Conservation (phyloP, 2,113 vertebrate genomes). For the Callocephalon fimbriatum region DNA sequence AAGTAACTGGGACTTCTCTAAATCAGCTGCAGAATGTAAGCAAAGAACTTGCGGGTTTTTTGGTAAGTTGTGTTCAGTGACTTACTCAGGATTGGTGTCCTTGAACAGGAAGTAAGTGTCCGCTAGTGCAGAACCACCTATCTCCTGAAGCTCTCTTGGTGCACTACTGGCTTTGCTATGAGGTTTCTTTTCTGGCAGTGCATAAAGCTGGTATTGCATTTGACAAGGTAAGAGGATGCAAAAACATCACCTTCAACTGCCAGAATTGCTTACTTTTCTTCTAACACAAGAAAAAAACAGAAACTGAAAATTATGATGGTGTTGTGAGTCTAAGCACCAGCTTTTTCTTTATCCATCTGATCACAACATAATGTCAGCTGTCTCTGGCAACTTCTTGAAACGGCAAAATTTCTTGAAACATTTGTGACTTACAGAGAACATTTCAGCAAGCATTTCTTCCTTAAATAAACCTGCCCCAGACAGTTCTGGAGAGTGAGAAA, state of each 20-base stretch:
- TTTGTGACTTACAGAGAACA: not conserved
- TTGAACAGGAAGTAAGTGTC: not conserved
- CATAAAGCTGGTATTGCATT: not conserved
- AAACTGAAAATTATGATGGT: not conserved
- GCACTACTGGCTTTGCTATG: not conserved
- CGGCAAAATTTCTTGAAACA: not conserved
- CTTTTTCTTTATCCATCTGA: not conserved
- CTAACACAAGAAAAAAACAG: not conserved
- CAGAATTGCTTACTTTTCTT: not conserved
- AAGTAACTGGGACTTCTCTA: slow-evolving; percentile 25
- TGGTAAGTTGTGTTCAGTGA: not conserved
- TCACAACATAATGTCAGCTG: not conserved
- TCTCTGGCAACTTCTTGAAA: not conserved
- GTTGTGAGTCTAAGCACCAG: not conserved
- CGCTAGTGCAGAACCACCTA: not conserved
- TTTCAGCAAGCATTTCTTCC: not conserved
- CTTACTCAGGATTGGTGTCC: not conserved
- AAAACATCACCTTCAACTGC: not conserved
- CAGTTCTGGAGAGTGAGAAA: not conserved
- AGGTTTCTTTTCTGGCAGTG: not conserved
- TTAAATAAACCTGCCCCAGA: not conserved
- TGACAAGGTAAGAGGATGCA: not conserved
- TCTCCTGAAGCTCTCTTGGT: not conserved
- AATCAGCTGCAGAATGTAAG: not conserved
- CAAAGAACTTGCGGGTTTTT: not conserved